Conservation (phyloP, 92 coral and sea anemone species). For the Porites cylindrica region DNA sequence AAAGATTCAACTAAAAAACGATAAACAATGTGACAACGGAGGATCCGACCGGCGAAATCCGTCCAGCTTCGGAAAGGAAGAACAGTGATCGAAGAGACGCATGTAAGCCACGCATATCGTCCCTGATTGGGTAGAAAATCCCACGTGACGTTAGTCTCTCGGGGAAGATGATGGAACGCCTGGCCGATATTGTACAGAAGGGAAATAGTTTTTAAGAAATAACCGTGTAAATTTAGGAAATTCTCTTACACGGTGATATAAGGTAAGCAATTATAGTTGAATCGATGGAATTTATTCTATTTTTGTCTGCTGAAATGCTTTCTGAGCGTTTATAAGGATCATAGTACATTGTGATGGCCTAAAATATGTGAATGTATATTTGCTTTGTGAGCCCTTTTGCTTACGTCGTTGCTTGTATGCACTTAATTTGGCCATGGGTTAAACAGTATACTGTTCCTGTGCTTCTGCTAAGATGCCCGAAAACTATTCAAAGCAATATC, state of each 20-base stretch:
- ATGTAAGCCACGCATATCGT: slow-evolving; percentile 60
- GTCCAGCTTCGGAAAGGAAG: slow-evolving; percentile 32
- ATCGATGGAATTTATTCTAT: too few relatives aligned
- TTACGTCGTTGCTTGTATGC: not conserved
- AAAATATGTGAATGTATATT: not conserved
- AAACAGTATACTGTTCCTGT: slow-evolving; percentile 2
- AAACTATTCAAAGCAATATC: not conserved
- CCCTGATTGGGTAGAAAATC: slow-evolving; percentile 54
- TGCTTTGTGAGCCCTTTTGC: not conserved
- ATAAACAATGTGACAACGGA: not conserved
- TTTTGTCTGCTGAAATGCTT: too few relatives aligned
- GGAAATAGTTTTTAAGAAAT: not conserved
- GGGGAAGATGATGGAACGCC: slow-evolving; percentile 18
- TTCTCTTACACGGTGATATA: too few relatives aligned
- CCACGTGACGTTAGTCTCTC: not conserved
- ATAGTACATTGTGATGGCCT: too few relatives aligned
- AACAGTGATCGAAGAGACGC: slow-evolving; percentile 32
- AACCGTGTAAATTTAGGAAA: too few relatives aligned
- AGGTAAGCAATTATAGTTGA: too few relatives aligned
- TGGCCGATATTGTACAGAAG: slow-evolving; percentile 16
- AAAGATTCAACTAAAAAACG: not conserved
- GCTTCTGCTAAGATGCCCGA: not conserved
- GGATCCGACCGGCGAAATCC: slow-evolving; percentile 47
- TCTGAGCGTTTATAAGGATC: too few relatives aligned
- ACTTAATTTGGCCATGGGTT: not conserved